Evolutionary conservation across 2,797 vertebrate genomes (phyloP).

Genomic region (Pagetopsis macropterus): DNA sequence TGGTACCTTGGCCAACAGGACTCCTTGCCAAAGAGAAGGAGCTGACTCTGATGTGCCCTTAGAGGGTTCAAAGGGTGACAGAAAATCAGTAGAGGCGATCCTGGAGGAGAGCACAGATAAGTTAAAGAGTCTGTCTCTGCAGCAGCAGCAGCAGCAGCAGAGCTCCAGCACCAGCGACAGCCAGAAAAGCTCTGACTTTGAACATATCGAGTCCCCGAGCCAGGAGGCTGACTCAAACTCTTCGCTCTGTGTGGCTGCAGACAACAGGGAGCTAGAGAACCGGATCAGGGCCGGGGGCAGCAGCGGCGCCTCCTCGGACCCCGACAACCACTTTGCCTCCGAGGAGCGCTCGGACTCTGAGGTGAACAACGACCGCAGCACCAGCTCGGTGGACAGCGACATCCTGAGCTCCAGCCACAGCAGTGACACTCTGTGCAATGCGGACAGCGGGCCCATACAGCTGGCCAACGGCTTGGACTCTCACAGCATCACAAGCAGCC

Average conservation of each 20-base stretch:
- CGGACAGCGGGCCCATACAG: constrained; percentile 90
- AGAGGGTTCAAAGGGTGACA: constrained; percentile 87
- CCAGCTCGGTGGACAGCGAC: constrained; percentile 98
- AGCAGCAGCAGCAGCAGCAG: constrained; percentile 83
- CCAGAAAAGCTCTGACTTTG: constrained; percentile 97
- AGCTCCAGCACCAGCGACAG: constrained; percentile 87
- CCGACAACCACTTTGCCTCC: constrained; percentile 88
- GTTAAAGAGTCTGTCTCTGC: constrained; percentile 94
- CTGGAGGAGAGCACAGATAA: constrained; percentile 98
- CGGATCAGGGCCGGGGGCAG: constrained; percentile 80
- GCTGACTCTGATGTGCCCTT: constrained; percentile 85
- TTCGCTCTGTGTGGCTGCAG: constrained; percentile 82
- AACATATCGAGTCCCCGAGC: constrained; percentile 92
- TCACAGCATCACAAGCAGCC: constrained; percentile 97
- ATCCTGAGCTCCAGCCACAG: constrained; percentile 99
- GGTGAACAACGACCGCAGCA: constrained; percentile 97
- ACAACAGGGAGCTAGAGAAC: constrained; percentile 93
- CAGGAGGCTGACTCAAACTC: constrained; percentile 90
- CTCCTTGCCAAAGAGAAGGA: constrained; percentile 86
- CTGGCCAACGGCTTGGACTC: constrained; percentile 97
- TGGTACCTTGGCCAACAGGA: constrained; percentile 86
- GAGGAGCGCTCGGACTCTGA: constrained; percentile 98
- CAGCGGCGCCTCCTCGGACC: constrained; percentile 81
- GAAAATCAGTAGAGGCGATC: constrained; percentile 96
- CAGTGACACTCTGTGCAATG: constrained; percentile 98